Evolutionary conservation across 2,888 invertebrate genomes (phyloP), one percentile per base, ranked within the genome.

Genomic region (Andrena marginata): DNA sequence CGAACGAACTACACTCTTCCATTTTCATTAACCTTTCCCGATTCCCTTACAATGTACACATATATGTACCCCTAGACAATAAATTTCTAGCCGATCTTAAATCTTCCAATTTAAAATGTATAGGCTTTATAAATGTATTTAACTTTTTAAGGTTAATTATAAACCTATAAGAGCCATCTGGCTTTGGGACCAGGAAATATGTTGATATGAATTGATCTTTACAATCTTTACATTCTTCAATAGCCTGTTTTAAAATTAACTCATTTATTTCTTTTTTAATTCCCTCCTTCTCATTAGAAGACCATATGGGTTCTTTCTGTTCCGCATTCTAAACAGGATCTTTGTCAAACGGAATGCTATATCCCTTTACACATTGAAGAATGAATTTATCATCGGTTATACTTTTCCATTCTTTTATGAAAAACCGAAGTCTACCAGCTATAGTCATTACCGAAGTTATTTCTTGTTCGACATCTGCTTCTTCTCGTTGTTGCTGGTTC

Each of bases 41-140:
- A 23, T 23, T 23, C 23, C 23, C 23, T 23, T 23, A 23, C 23
- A 23, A n/a, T n/a, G 33, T 33, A 8, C 33, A 33, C 33, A 33
- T 33, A 35, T 54, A 8, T 7, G 23, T 8, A 2, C 20, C n/a
- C 8, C 54, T 54, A 20, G 54, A 54, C 23, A 54, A 2, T 35
- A 63, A 54, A 23, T 54, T n/a, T 63, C 20, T 63, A 10, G 29
- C 35, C 13, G 8, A 10, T 35, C 35, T n/a, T 35, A 54, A 31
- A 56, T 69, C 59, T 23, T 69, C 69, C 33, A 69, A 35, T 69
- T 69, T 56, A 26, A 69, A 69, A 35, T 69, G 59, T 10, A 16
- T 31, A 35, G 35, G 54, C 7, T n/a, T 2, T 16, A 69, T 56
- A 59, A 69, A 69, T 26, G 35, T 16, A 33, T 56, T 69, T 6